A percentile compares a stretch with the other conserved stretches of the same genome.
Evolutionary conservation across 2,797 vertebrate genomes (phyloP).

Genomic region (Hippopotamyrus pictus): DNA sequence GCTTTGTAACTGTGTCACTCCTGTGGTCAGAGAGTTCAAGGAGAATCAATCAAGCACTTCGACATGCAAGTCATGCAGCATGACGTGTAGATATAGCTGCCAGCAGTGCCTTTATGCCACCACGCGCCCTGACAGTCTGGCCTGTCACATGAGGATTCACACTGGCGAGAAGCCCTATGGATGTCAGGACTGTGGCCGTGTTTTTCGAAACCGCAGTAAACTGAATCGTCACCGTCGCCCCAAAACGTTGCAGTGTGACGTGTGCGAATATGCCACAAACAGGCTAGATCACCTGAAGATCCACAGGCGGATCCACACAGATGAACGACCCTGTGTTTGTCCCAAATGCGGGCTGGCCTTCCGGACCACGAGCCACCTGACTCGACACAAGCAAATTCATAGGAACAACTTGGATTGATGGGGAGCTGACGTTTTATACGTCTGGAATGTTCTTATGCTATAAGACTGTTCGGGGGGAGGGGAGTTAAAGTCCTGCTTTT

Average conservation of each 20-base stretch:
- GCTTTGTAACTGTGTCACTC: neutral
- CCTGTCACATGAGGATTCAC: constrained; percentile 14
- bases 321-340: constrained; percentile 4
- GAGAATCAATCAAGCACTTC: neutral
- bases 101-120: constrained; percentile 9
- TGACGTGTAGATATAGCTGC: neutral
- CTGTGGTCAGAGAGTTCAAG: neutral
- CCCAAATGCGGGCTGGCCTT: neutral
- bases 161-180: neutral
- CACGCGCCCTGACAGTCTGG: neutral
- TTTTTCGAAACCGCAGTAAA: neutral
- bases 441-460: neutral
- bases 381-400: neutral
- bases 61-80: neutral
- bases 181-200: neutral
- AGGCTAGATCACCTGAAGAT: neutral
- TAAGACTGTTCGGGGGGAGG: neutral
- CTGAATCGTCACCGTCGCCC: neutral
- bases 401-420: neutral
- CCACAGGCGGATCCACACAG: constrained; percentile 6
- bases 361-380: constrained; percentile 14
- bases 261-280: neutral
- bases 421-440: neutral
- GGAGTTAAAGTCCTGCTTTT: neutral
- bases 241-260: neutral